Percentiles rank a stretch among this genome's conserved stretches.
These are phyloP conservation scores for Drosophila flavopinicola DNA, from an alignment of 2,888 invertebrate genomes.

Conservation along the genomic window DNA sequence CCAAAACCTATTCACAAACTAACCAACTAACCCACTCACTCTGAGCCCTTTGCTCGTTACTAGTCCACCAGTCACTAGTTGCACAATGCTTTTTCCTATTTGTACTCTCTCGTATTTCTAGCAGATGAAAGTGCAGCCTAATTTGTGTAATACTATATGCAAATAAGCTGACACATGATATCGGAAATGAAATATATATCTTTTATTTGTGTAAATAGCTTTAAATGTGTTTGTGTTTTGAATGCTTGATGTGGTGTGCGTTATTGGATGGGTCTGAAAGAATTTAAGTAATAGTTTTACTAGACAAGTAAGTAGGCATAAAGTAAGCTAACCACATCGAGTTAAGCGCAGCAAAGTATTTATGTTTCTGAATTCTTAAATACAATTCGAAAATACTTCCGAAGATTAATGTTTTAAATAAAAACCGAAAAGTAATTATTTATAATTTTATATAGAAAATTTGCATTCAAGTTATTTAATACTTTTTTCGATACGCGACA, in stretches of 20 bases:
- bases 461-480: too few species aligned
- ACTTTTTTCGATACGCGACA: too few species aligned
- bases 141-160: conserved; percentile 1
- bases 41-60: conserved; percentile 30
- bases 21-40: conserved; percentile 35
- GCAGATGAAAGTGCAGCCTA: conserved; percentile 13
- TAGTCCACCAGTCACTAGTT: conserved; percentile 45
- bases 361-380: too few species aligned
- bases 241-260: conserved; percentile 9
- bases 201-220: conserved; percentile 14
- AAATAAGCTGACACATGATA: background rate
- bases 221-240: conserved; percentile 6
- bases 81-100: conserved; percentile 52
- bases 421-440: too few species aligned
- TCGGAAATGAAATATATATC: background rate
- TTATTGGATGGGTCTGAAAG: background rate
- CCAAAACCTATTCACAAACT: conserved; percentile 20
- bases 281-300: background rate
- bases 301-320: background rate
- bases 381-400: too few species aligned
- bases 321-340: background rate
- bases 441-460: too few species aligned
- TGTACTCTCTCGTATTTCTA: conserved; percentile 12
- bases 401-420: too few species aligned
- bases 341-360: background rate